A percentile compares a stretch with the other conserved stretches of the same genome.
Conservation (phyloP, 2,113 vertebrate species). For the Origma solitaria region DNA sequence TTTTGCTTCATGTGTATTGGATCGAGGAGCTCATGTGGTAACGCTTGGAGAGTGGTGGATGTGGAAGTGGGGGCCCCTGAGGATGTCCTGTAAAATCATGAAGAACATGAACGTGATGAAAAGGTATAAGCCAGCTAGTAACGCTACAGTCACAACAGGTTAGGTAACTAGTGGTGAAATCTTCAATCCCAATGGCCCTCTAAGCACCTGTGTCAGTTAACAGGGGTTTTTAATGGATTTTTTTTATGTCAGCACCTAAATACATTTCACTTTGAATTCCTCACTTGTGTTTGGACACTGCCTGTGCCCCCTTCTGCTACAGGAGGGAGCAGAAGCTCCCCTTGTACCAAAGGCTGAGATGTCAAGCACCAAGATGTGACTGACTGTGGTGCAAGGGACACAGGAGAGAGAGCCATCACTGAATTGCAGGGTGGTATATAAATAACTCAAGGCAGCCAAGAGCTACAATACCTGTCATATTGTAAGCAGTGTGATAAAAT, state of each 20-base stretch:
- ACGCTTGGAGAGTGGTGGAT: background rate
- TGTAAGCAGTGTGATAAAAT: background rate
- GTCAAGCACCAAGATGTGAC: background rate
- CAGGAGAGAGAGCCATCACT: background rate
- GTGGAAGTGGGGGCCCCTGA: background rate
- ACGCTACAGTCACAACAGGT: accelerated
- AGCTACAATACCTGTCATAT: background rate
- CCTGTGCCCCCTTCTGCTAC: background rate
- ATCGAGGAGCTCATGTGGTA: background rate
- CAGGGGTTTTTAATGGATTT: background rate
- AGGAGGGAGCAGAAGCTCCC: background rate
- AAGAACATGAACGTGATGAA: background rate
- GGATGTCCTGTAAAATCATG: background rate
- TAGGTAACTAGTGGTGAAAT: background rate
- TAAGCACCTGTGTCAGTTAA: background rate
- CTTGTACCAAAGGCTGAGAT: background rate
- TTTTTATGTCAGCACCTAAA: background rate
- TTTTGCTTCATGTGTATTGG: background rate
- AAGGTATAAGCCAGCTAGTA: background rate
- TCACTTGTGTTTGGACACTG: background rate
- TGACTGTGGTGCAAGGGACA: background rate
- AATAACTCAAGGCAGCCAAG: background rate
- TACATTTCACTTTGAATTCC: background rate
- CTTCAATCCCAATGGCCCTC: background rate
- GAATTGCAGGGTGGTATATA: background rate